A percentile compares a stretch with the other conserved stretches of the same genome.
Evolutionary conservation across 2,113 vertebrate genomes (phyloP).

Genomic region (Lonchura striata): DNA sequence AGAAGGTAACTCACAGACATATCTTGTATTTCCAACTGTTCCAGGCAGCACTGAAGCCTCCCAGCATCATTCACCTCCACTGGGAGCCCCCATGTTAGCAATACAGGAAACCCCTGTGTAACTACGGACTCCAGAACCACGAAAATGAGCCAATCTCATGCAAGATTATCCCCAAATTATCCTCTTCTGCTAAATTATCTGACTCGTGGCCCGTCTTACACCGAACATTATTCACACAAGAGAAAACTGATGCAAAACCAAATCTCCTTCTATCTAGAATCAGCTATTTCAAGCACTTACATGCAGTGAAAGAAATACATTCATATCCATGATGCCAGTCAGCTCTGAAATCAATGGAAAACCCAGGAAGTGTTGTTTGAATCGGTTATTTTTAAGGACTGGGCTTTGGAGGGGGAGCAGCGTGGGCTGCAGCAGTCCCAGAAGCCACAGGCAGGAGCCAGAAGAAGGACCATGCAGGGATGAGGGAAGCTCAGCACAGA

Average conservation of each 20-base stretch:
- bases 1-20: not conserved
- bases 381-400: rapidly evolving
- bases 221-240: not conserved
- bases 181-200: not conserved
- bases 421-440: not conserved
- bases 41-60: not conserved
- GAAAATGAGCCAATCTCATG: not conserved
- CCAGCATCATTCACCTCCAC: not conserved
- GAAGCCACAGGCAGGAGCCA: not conserved
- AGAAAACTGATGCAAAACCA: not conserved
- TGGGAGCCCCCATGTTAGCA: rapidly evolving
- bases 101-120: rapidly evolving
- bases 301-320: not conserved
- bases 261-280: not conserved
- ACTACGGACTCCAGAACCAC: rapidly evolving
- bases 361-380: not conserved
- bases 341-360: not conserved
- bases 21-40: not conserved
- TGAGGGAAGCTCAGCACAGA: not conserved
- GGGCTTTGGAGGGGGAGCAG: not conserved
- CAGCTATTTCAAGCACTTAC: rapidly evolving
- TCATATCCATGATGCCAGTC: not conserved
- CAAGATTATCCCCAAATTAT: not conserved
- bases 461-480: not conserved
- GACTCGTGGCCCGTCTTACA: rapidly evolving